Conservation (phyloP, 2,888 invertebrate genomes). For the Pseudococcus viburni region DNA sequence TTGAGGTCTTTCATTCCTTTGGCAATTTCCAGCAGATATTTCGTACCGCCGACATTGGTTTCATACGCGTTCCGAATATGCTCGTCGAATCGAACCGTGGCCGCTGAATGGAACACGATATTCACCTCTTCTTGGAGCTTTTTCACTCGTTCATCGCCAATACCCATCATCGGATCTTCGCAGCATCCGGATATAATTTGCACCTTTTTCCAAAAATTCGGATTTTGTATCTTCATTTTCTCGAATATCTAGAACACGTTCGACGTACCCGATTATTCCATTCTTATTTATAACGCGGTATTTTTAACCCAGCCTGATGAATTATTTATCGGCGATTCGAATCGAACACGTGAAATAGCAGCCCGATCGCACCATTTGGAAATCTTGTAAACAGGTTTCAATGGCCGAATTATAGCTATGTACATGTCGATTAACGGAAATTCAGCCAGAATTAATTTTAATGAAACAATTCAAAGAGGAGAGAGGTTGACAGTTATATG, state of each 20-base stretch:
- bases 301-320: neutral
- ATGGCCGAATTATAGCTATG: neutral
- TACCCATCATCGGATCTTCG: conserved; percentile 28
- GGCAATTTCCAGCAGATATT: conserved; percentile 57
- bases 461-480: neutral
- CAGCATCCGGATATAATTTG: conserved; percentile 57
- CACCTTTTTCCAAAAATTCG: conserved; percentile 61
- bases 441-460: neutral
- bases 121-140: conserved; percentile 36
- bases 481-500: too few species aligned
- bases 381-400: neutral
- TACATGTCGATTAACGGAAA: neutral
- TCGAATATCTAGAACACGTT: conserved; percentile 54
- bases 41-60: conserved; percentile 61
- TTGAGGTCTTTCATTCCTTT: conserved; percentile 54
- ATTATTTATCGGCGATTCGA: neutral
- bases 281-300: neutral
- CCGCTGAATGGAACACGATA: conserved; percentile 59
- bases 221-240: conserved; percentile 57
- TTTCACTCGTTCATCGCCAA: conserved; percentile 14
- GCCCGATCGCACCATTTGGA: neutral
- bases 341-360: neutral
- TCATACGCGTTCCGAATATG: conserved; percentile 60
- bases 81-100: conserved; percentile 58
- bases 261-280: neutral